phyloP scores from a whole-genome alignment of 2,888 invertebrate species.

The Anarsia innoxiella region DNA sequence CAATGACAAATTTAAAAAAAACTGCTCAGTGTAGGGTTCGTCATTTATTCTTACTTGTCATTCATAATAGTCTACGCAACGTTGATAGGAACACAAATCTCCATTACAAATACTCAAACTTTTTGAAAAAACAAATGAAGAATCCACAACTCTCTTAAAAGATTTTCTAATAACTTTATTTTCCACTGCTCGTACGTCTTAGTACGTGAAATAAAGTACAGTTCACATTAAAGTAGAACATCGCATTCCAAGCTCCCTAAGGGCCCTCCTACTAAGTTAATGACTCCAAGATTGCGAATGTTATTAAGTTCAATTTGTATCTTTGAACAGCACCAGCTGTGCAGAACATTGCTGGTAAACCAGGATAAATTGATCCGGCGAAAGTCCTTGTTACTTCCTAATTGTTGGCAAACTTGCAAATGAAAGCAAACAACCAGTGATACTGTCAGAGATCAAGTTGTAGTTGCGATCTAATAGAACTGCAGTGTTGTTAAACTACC shows the following conservation, averaged over 20 bases:
- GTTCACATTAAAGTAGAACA: background rate
- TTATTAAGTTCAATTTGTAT: slow-evolving; percentile 10
- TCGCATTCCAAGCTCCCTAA: background rate
- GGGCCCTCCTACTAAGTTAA: slow-evolving; percentile 1
- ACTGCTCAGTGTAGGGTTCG: no score
- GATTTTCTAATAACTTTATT: no score
- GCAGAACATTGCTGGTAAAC: background rate
- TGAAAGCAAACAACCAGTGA: background rate
- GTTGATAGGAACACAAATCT: no score
- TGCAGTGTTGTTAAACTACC: slow-evolving; percentile 7
- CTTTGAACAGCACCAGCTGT: slow-evolving; percentile 9
- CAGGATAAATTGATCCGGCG: background rate
- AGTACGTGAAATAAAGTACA: no score
- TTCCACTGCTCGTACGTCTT: no score
- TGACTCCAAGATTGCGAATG: slow-evolving; percentile 8
- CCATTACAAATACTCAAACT: no score
- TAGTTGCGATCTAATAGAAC: background rate
- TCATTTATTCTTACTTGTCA: no score
- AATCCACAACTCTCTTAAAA: no score
- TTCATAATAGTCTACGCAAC: no score
- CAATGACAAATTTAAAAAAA: no score
- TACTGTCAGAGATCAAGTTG: background rate
- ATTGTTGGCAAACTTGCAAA: background rate
- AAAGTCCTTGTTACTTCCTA: background rate
- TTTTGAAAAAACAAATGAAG: no score